Conservation (phyloP, 2,888 invertebrate species). For the Apotomis betuletana region DNA sequence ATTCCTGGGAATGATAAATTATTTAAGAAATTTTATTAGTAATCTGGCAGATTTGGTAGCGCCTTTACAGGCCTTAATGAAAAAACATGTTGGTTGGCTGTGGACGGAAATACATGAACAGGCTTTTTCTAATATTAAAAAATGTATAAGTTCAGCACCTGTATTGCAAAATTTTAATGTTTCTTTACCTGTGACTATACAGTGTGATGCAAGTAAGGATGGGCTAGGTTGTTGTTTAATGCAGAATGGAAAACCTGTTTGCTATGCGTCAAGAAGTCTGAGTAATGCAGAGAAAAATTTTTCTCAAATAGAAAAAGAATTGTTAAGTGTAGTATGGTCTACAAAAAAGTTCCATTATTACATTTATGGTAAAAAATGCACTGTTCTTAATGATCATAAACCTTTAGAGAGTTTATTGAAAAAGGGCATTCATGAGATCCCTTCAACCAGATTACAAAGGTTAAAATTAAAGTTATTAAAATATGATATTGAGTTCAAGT, state of each 20-base stretch:
- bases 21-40: slow-evolving; percentile 43
- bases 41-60: slow-evolving; percentile 35
- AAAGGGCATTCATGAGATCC: slow-evolving; percentile 16
- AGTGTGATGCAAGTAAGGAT: slow-evolving; percentile 42
- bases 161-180: slow-evolving; percentile 39
- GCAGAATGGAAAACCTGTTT: slow-evolving; percentile 41
- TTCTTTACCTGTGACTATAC: slow-evolving; percentile 19
- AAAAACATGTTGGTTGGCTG: neutral
- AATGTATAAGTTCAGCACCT: neutral
- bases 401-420: slow-evolving; percentile 16
- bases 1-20: slow-evolving; percentile 45
- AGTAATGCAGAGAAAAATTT: slow-evolving; percentile 32
- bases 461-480: slow-evolving; percentile 5
- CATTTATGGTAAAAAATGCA: slow-evolving; percentile 47
- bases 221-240: slow-evolving; percentile 17
- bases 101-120: slow-evolving; percentile 2
- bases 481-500: slow-evolving; percentile 30
- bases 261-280: slow-evolving; percentile 42
- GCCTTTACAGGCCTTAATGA: slow-evolving; percentile 1
- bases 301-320: slow-evolving; percentile 63
- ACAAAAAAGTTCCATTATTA: slow-evolving; percentile 56
- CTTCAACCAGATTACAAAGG: slow-evolving; percentile 6
- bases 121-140: neutral
- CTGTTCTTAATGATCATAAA: slow-evolving; percentile 29
- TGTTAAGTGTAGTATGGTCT: slow-evolving; percentile 55